Conservation (phyloP, 1,140 invertebrate genomes). For the Lordiphosa collinella region DNA sequence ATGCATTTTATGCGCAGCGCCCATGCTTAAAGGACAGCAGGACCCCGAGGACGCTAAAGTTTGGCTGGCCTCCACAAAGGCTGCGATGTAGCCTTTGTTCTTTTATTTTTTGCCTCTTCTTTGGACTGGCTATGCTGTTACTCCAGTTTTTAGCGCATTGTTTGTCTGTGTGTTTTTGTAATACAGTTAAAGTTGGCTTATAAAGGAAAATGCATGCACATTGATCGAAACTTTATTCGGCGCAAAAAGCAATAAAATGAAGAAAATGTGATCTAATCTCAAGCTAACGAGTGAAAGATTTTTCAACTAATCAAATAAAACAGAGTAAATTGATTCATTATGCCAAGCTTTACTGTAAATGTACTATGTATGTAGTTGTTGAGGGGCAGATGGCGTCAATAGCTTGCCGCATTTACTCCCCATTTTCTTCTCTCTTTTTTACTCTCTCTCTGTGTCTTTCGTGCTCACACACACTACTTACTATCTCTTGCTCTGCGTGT, state of each 20-base stretch:
- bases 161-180: not conserved
- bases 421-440: slow-evolving; percentile 11
- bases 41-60: not conserved
- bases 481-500: slow-evolving; percentile 11
- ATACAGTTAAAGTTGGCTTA: not conserved
- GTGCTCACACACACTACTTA: slow-evolving; percentile 4
- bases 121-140: slow-evolving; percentile 35
- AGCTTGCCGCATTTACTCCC: not conserved
- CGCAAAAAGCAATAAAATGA: not conserved
- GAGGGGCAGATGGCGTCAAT: not conserved
- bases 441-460: slow-evolving; percentile 6
- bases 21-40: no score
- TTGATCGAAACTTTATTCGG: no score
- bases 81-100: slow-evolving; percentile 29
- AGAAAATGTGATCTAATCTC: not conserved
- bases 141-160: slow-evolving; percentile 51
- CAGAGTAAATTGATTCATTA: no score
- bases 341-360: slow-evolving; percentile 2
- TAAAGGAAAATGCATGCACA: not conserved
- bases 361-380: slow-evolving; percentile 6
- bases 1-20: slow-evolving; percentile 45
- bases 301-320: no score
- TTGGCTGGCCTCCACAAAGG: not conserved
- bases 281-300: no score
- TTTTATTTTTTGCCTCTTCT: slow-evolving; percentile 19